These are phyloP conservation scores for Argynnis bischoffii DNA, from an alignment of 2,888 invertebrate species.

Conservation along the genomic window DNA sequence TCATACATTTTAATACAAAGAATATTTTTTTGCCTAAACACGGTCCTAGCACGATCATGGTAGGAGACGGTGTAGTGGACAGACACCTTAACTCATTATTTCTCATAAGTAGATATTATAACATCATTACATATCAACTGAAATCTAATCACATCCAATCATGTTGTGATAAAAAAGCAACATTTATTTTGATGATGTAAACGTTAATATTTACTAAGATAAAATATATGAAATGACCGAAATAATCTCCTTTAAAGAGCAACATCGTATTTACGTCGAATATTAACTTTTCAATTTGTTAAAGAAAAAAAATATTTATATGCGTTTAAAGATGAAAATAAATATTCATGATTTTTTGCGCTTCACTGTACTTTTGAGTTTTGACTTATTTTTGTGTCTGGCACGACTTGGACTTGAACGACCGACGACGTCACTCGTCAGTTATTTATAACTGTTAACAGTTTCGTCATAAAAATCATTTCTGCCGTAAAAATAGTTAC, in stretches of 20 bases:
- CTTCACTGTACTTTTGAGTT: conserved; percentile 16
- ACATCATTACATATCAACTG: conserved; percentile 28
- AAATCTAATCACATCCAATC: conserved; percentile 23
- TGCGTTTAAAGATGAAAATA: conserved; percentile 2
- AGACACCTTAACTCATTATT: too few relatives aligned
- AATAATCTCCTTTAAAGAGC: not conserved
- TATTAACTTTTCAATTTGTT: conserved; percentile 6
- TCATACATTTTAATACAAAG: too few relatives aligned
- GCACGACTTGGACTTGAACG: not conserved
- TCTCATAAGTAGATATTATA: conserved; percentile 17
- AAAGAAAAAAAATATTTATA: conserved; percentile 14
- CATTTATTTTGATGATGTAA: conserved; percentile 1
- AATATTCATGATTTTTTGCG: conserved; percentile 9
- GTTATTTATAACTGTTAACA: not conserved
- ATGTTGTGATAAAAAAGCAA: conserved; percentile 24
- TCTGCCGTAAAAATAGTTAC: not conserved
- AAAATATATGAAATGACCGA: not conserved
- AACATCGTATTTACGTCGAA: not conserved
- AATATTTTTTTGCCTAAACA: too few relatives aligned
- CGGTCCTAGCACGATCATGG: too few relatives aligned
- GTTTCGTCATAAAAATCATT: conserved; percentile 2
- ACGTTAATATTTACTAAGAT: conserved; percentile 8
- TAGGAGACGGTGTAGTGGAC: too few relatives aligned
- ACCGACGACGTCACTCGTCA: not conserved
- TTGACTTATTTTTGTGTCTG: conserved; percentile 9